Evolutionary conservation across 1,140 invertebrate genomes (phyloP).

Genomic region (Neodiprion virginianus): DNA sequence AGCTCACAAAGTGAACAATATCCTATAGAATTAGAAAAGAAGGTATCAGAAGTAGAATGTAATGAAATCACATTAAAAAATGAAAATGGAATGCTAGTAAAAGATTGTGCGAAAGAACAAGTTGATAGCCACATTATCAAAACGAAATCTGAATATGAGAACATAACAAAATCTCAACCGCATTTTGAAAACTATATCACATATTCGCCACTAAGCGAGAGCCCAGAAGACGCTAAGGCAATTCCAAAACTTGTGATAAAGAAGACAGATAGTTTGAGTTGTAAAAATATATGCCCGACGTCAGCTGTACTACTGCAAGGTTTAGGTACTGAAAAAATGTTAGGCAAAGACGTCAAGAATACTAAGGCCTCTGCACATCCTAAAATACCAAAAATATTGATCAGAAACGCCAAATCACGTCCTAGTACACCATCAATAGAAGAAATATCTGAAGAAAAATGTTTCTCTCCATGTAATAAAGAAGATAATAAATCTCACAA

Average conservation of each 20-base stretch:
- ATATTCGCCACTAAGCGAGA: conserved; percentile 16
- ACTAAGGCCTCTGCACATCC: conserved; percentile 26
- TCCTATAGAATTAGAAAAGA: background rate
- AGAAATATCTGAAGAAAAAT: conserved; percentile 35
- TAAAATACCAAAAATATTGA: conserved; percentile 61
- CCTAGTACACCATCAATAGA: conserved; percentile 52
- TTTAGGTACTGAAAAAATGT: conserved; percentile 12
- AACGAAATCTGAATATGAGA: background rate
- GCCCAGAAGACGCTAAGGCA: conserved; percentile 14
- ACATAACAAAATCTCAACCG: background rate
- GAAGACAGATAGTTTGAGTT: conserved; percentile 38
- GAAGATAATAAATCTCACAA: conserved; percentile 34
- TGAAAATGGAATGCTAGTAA: background rate
- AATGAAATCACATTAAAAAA: background rate
- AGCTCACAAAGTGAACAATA: background rate
- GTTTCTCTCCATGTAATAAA: conserved; percentile 6
- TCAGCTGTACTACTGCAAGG: conserved; percentile 22
- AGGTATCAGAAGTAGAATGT: too few relatives aligned
- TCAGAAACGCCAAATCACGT: conserved; percentile 52
- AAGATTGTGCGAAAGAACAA: background rate
- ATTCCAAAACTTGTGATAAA: conserved; percentile 54
- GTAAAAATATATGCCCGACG: conserved; percentile 9
- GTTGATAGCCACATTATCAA: background rate
- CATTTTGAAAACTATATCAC: conserved; percentile 14
- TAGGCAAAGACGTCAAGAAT: conserved; percentile 6